Evolutionary conservation across 2,113 vertebrate genomes (phyloP), one percentile per base, ranked within the genome.

Genomic region (Colistium nudipinnis): DNA sequence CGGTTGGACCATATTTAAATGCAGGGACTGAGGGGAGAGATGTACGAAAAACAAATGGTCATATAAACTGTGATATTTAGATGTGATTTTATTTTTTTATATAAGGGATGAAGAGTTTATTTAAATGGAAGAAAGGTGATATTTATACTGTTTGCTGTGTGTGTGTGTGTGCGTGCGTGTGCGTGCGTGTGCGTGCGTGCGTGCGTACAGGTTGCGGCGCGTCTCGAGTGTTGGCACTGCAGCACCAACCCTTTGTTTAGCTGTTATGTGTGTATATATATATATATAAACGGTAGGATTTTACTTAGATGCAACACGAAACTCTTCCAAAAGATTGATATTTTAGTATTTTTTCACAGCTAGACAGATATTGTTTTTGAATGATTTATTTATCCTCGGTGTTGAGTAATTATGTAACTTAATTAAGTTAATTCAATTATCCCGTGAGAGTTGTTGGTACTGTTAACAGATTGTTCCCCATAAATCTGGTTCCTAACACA

Each of bases 81-180:
- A 64, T 62, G 14, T 63, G 35, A 38, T 38, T 47, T 38, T 12
- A 33, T 44, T 47, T 11, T 52, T 38, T 52, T 55, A 43, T 35
- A 31, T 16, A 24, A 20, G 11, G 11, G 22, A 1, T 41, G 28
- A 19, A n/a, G 39, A 24, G 22, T 47, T 47, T 3, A 24, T 72
- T 44, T 35, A 19, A 68, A 30, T n/a, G n/a, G n/a, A n/a, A n/a
- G n/a, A n/a, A n/a, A n/a, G 25, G 11, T n/a, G 39, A 28, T 59
- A 44, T 7, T 19, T 22, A 1, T 45, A 3, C 24, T 31, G 25
- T 39, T 24, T 31, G 30, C 4, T 31, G 30, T 31, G 4, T n/a
- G n/a, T n/a, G n/a, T n/a, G n/a, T n/a, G n/a, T n/a, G n/a, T n/a
- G n/a, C n/a, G n/a, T n/a, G n/a, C n/a, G n/a, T n/a, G n/a, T n/a